Base-by-base conservation (phyloP, 2,888 invertebrate genomes). In the Aphidius colemani region DNA sequence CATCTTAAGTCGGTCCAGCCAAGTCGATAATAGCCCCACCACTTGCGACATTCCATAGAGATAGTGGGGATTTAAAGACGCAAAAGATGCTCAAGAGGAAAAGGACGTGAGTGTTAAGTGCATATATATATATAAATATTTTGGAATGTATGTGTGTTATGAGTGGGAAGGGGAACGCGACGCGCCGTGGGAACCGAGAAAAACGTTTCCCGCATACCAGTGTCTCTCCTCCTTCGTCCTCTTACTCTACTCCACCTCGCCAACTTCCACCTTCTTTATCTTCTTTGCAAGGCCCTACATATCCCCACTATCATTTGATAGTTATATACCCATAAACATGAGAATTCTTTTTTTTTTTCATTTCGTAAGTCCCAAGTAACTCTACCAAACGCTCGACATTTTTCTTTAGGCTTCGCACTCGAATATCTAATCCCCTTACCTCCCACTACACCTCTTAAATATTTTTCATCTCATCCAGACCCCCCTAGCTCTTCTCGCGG, bases 161-260 rank as follows among this genome's bases (percentile, higher is more conserved):
- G 46, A 11, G 40, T 41, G 57, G 49, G 57, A 58, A 49, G 53
- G 49, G 18, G 71, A 69, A 71, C 70, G 70, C 66, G 66, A 61
- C 73, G 64, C 74, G 68, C 67, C 80, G 80, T 81, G 81, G 79
- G 80, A 81, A 80, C 79, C 78, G 74, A 76, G 80, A 79, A 78
- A 80, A 81, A 79, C 75, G 75, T 78, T 79, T 79, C 76, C 77
- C 78, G 78, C 78, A 79, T 79, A 78, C 76, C 77, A 45, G 56
- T 9, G 9, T 55, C 50, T 43, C 57, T 44, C 60, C 53, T 44
- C 60, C 53, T 40, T 45, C 13, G 40, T 43, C 62, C 61, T 43
- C 53, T 49, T 46, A 18, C 48, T 56, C 30, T 18, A 44, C 62
- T 62, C 61, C 48, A 59, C 61, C 59, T 53, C 53, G 18, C 43